Evolutionary conservation across 2,888 invertebrate genomes (phyloP), one percentile per base, ranked within the genome.

Genomic region (Aspidapion aeneum): DNA sequence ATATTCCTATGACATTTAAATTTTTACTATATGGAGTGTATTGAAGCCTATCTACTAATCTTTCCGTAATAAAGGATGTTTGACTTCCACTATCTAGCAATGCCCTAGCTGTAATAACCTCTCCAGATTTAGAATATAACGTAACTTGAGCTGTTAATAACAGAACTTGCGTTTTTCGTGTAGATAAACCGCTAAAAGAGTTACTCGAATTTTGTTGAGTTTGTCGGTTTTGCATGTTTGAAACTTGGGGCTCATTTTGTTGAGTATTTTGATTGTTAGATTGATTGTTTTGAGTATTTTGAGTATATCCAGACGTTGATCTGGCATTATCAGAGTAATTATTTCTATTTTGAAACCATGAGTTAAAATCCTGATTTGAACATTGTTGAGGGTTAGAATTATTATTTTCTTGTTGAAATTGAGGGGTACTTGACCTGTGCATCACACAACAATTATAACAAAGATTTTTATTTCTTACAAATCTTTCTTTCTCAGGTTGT

Each of bases 11-110:
- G 9, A 63, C 56, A 17, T 18, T 54, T 21, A 35, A 17, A 20
- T 21, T 54, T 50, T 60, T 62, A 20, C 2, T 17, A 49, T 59
- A 63, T 5, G 35, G 58, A 17, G 22, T 18, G 22, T 56, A 57
- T 1, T 56, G 48, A 16, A 58, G 58, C 18, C 51, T 49, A 56
- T 57, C 20, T 12, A 55, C 59, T 21, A 66, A 57, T 55, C 50
- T 35, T 57, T 62, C 17, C 12, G 63, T 63, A 1, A 66, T 66
- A 55, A 64, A 66, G 1, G 66, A 64, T 2, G 58, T 62, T 62
- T 67, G 67, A 49, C 63, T 63, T 2, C 62, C 66, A 21, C 35
- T 55, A 57, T 66, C 63, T 54, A 66, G 22, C n/a, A 66, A 35
- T 7, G 63, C 66, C 20, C 35, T 49, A 18, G 54, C 66, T 16